Evolutionary conservation across 2,113 vertebrate genomes (phyloP), one percentile per base, ranked within the genome.

Genomic region (Lepisosteus oculatus): DNA sequence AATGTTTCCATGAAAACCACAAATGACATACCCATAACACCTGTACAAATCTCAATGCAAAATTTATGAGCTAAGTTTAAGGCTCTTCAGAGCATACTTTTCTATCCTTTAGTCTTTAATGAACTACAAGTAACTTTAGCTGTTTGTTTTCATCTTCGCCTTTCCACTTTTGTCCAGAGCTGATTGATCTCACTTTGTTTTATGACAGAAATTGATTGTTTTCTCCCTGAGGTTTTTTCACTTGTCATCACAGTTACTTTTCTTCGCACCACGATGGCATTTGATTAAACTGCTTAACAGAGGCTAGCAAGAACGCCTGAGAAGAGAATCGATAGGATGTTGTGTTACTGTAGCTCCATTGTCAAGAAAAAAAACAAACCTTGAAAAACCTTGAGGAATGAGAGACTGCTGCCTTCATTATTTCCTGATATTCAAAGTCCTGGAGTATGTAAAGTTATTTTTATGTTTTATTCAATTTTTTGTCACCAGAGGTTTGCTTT

Each of bases 151-250:
- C 71, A 56, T 72, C 67, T n/a, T 2, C n/a, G 43, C 0, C 66
- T 65, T 55, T 63, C 70, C 70, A 79, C 29, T 64, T 47, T 54
- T 70, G 72, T 77, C 78, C 79, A 73, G 4, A 65, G 74, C 65
- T 76, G 88, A 93, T 92, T 89, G 91, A 94, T 90, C 77, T n/a
- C n/a, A 62, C 72, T 80, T 78, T 75, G 73, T 86, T 76, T 76
- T 78, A 70, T 90, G 91, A 92, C 90, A 88, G 85, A 87, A 85
- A 96, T 93, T 84, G 92, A 96, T 96, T 91, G 87, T 83, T 81
- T 82, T 84, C 83, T 81, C 79, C 83, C 78, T 73, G 82, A 86
- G 85, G 82, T 80, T 71, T 12, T 29, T 81, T 70, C 83, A 75
- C 74, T 75, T 87, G 79, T 85, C 77, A 80, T 90, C 84, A 84